Conservation (phyloP, 1,140 invertebrate genomes). For the Bradynema listronoti region DNA sequence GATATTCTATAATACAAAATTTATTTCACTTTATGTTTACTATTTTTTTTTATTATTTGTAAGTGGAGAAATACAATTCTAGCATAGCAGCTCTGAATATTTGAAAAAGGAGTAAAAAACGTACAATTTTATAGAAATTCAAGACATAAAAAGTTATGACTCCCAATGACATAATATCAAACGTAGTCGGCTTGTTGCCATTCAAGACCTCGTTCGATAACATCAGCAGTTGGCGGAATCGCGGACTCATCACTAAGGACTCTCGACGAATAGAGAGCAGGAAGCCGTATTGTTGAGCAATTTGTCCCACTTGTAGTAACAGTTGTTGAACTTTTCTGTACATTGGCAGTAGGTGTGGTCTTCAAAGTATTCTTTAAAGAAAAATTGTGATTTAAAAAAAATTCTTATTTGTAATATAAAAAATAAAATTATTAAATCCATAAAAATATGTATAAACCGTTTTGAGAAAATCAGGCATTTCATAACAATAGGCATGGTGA, state of each 20-base stretch:
- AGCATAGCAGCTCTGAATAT: not conserved
- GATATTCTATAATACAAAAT: no score
- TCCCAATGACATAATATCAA: not conserved
- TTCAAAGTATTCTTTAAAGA: not conserved
- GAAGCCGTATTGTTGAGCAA: no score
- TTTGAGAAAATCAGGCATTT: slow-evolving; percentile 4
- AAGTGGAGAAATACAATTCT: no score
- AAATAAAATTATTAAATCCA: slow-evolving; percentile 1
- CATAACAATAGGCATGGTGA: slow-evolving; percentile 10
- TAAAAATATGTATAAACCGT: slow-evolving; percentile 6
- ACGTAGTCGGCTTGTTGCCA: slow-evolving; percentile 30
- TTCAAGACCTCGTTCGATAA: slow-evolving; percentile 15
- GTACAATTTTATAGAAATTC: not conserved
- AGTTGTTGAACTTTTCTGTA: slow-evolving; percentile 3
- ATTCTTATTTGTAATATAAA: not conserved
- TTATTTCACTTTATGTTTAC: no score
- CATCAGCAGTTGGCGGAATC: slow-evolving; percentile 1
- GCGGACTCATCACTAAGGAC: not conserved
- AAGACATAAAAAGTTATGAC: not conserved
- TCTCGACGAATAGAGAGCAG: no score
- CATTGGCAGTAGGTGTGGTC: not conserved
- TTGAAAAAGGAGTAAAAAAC: not conserved
- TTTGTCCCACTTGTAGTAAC: slow-evolving; percentile 7
- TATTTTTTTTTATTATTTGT: no score
- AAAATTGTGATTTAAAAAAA: not conserved